These are phyloP conservation scores for Cyphomyrmex costatus DNA, from an alignment of 1,140 invertebrate species.

Conservation along the genomic window DNA sequence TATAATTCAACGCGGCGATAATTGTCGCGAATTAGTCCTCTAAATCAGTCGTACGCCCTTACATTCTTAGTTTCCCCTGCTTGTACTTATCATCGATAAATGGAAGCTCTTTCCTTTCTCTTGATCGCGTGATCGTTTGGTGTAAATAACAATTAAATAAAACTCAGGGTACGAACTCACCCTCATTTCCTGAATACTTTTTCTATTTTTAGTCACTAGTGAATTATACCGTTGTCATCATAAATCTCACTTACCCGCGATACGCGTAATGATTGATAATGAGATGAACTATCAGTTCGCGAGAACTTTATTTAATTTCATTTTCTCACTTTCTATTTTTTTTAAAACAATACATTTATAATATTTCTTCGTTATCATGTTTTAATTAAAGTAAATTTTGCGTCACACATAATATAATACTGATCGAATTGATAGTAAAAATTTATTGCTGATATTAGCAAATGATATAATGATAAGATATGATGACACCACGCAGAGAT, in stretches of 20 bases:
- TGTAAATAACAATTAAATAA: conserved; percentile 85
- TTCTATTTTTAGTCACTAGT: conserved; percentile 35
- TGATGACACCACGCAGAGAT: not conserved
- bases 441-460: not conserved
- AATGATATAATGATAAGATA: not conserved
- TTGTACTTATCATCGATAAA: conserved; percentile 5
- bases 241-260: conserved; percentile 83
- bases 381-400: not conserved
- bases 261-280: conserved; percentile 83
- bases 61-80: not conserved
- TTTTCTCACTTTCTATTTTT: too few species aligned
- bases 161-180: conserved; percentile 69
- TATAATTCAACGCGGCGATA: conserved; percentile 66
- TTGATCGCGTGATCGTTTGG: conserved; percentile 80
- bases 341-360: not conserved
- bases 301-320: conserved; percentile 25
- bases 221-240: conserved; percentile 80
- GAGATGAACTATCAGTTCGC: conserved; percentile 70
- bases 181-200: conserved; percentile 51
- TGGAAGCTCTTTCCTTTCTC: not conserved
- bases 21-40: conserved; percentile 75
- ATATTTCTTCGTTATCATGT: not conserved
- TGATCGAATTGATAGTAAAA: conserved; percentile 1
- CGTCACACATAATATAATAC: not conserved
- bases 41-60: conserved; percentile 67